Percentiles rank a stretch among this genome's conserved stretches.
phyloP scores from a whole-genome alignment of 2,797 vertebrate species.

The Malacoctenus gilli region DNA sequence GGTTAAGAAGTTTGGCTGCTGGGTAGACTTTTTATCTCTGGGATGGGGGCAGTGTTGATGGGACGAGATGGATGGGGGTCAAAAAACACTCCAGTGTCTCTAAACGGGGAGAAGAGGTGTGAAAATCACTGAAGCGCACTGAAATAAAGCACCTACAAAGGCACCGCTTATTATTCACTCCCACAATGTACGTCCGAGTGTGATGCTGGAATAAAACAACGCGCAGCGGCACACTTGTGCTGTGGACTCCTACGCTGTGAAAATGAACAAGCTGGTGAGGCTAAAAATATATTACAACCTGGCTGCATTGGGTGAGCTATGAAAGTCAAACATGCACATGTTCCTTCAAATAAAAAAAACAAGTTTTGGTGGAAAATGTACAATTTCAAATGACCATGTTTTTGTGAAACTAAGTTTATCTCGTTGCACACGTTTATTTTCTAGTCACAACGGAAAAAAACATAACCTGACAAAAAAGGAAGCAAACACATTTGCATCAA shows the following conservation, averaged over 20 bases:
- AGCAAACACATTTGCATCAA: no score
- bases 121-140: slow-evolving; percentile 35
- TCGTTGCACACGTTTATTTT: no score
- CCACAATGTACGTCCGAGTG: background rate
- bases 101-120: slow-evolving; percentile 39
- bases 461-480: no score
- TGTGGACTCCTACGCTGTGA: background rate
- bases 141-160: slow-evolving; percentile 29
- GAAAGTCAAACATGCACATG: no score
- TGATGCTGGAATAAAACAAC: background rate
- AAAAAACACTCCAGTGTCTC: slow-evolving; percentile 53
- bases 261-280: no score
- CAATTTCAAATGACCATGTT: no score
- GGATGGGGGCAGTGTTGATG: slow-evolving; percentile 55
- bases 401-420: no score
- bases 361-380: no score
- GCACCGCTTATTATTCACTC: background rate
- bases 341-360: no score
- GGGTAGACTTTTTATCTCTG: slow-evolving; percentile 60
- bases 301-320: no score
- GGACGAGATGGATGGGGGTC: slow-evolving; percentile 57
- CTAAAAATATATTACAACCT: no score
- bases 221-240: background rate
- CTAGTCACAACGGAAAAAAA: no score
- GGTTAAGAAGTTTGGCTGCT: slow-evolving; percentile 70